Conservation (phyloP, 2,888 invertebrate genomes). For the Gerris lacustris region DNA sequence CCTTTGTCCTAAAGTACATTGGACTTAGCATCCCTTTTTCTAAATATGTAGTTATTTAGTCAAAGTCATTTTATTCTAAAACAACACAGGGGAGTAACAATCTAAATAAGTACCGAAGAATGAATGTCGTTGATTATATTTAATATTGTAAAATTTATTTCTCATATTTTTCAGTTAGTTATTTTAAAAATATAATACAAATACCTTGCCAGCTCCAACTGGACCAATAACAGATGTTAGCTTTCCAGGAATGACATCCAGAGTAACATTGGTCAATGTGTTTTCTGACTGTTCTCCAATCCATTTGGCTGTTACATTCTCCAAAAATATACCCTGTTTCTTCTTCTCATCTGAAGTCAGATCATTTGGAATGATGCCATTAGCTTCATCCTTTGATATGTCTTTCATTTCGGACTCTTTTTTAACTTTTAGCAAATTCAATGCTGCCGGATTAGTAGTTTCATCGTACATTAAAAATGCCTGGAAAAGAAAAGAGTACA, state of each 20-base stretch:
- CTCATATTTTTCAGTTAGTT: neutral
- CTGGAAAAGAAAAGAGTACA: neutral
- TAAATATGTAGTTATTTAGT: too few relatives aligned
- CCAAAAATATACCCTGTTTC: conserved; percentile 38
- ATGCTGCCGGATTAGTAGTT: conserved; percentile 2
- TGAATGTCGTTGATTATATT: too few relatives aligned
- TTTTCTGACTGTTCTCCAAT: conserved; percentile 40
- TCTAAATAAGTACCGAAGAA: too few relatives aligned
- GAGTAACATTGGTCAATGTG: conserved; percentile 44
- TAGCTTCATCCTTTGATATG: neutral
- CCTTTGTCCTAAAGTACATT: too few relatives aligned
- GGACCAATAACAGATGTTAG: conserved; percentile 59
- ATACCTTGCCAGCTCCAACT: conserved; percentile 60
- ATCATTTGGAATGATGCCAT: neutral
- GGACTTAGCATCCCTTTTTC: too few relatives aligned
- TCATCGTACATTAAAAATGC: conserved; percentile 4
- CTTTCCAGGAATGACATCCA: conserved; percentile 46
- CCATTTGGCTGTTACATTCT: conserved; percentile 40
- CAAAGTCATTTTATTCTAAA: too few relatives aligned
- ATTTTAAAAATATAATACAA: neutral
- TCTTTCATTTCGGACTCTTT: neutral
- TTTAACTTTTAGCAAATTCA: neutral
- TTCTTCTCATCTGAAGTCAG: neutral
- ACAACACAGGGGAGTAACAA: too few relatives aligned
- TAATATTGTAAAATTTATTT: too few relatives aligned